Conservation (phyloP, 2,113 vertebrate genomes). For the Aplodontia rufa region DNA sequence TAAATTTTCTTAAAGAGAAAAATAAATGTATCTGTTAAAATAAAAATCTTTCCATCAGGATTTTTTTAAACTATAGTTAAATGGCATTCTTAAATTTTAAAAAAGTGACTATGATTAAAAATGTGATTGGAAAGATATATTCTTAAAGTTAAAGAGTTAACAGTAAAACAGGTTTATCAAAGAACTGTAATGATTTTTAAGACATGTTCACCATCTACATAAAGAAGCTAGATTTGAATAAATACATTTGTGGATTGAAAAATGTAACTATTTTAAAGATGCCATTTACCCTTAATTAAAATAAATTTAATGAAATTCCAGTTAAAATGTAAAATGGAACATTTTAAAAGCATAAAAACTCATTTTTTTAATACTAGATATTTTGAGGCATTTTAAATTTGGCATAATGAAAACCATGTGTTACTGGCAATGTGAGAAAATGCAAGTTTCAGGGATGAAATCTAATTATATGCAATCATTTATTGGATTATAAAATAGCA, state of each 20-base stretch:
- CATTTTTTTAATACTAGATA: not conserved
- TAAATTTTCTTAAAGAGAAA: not conserved
- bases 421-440: not conserved
- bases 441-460: not conserved
- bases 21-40: not conserved
- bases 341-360: not conserved
- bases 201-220: not conserved
- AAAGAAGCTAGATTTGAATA: conserved; percentile 2
- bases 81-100: not conserved
- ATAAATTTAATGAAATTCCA: conserved; percentile 9
- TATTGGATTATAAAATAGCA: not conserved
- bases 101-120: not conserved
- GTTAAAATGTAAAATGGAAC: not conserved
- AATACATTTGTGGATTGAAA: conserved; percentile 7
- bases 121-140: not conserved
- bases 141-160: not conserved
- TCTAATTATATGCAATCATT: not conserved
- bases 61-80: not conserved
- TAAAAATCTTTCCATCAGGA: not conserved
- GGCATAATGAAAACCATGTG: not conserved
- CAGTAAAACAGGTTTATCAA: not conserved
- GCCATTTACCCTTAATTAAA: not conserved
- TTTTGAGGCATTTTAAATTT: not conserved
- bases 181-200: not conserved
- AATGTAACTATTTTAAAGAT: not conserved